These are phyloP conservation scores for Carduelis carduelis DNA, from an alignment of 2,797 vertebrate species.

Conservation along the genomic window DNA sequence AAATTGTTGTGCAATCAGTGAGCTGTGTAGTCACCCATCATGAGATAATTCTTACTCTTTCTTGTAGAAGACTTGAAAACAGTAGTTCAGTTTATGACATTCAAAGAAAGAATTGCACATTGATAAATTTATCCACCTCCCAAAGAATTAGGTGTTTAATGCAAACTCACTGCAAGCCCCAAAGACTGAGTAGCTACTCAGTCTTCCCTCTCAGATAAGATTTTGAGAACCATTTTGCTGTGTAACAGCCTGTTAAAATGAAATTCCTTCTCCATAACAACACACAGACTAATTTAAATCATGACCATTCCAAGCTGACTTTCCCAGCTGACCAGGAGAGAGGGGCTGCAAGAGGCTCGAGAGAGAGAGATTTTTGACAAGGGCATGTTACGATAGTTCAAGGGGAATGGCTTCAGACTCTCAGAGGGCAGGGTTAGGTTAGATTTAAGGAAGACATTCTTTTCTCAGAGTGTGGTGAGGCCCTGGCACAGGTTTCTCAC, in stretches of 20 bases:
- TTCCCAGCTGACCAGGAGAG: not conserved
- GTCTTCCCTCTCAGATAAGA: not conserved
- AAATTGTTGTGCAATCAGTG: not conserved
- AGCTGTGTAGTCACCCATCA: not conserved
- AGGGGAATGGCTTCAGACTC: not conserved
- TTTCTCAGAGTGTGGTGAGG: not conserved
- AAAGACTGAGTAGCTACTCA: too few relatives aligned
- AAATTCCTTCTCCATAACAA: not conserved
- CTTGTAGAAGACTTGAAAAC: not conserved
- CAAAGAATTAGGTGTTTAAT: not conserved
- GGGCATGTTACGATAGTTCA: not conserved
- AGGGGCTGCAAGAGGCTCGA: not conserved
- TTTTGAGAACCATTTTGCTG: not conserved
- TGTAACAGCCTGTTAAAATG: not conserved
- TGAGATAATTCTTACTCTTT: not conserved
- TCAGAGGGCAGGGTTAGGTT: not conserved
- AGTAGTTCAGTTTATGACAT: not conserved
- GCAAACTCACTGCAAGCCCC: not conserved
- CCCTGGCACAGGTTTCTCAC: fast-evolving
- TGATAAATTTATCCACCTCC: not conserved
- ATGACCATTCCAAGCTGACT: not conserved
- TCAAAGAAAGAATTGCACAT: not conserved
- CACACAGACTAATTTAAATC: not conserved
- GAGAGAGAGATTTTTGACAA: not conserved
- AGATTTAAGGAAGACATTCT: not conserved